A percentile compares a stretch with the other conserved stretches of the same genome.
phyloP scores from a whole-genome alignment of 2,797 vertebrate genomes.

The Aselliscus stoliczkanus region DNA sequence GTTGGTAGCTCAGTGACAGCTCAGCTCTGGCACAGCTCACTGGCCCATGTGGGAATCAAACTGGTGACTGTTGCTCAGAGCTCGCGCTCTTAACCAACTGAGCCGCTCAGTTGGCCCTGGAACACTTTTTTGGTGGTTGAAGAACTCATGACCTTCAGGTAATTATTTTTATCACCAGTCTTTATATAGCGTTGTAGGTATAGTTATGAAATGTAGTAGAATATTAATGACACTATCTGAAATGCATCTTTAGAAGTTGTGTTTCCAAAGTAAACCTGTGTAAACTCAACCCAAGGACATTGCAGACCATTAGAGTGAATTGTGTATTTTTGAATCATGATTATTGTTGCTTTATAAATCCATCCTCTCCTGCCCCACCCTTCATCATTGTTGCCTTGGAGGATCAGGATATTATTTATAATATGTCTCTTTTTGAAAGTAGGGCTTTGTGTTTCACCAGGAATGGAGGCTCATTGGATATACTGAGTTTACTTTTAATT shows the following conservation, averaged over 20 bases:
- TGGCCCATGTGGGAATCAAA: too few species aligned
- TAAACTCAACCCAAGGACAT: background rate
- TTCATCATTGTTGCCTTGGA: background rate
- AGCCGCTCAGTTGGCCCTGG: too few species aligned
- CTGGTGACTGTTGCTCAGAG: too few species aligned
- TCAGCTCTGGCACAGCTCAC: too few species aligned
- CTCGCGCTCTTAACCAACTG: too few species aligned
- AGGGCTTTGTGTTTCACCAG: background rate
- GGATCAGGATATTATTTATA: background rate
- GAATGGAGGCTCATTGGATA: background rate
- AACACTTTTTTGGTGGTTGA: background rate
- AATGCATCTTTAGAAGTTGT: background rate
- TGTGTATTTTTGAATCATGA: background rate
- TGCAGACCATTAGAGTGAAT: background rate
- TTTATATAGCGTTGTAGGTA: background rate
- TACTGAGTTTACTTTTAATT: background rate
- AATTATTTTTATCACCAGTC: background rate
- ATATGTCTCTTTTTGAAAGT: background rate
- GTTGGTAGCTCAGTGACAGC: too few species aligned
- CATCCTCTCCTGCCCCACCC: background rate
- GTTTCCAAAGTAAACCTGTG: background rate
- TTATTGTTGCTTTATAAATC: background rate
- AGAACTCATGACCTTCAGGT: background rate
- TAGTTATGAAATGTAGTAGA: background rate
- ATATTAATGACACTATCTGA: background rate